These are phyloP conservation scores for Drosophila kanekoi DNA, from an alignment of 2,888 invertebrate genomes.

Conservation along the genomic window DNA sequence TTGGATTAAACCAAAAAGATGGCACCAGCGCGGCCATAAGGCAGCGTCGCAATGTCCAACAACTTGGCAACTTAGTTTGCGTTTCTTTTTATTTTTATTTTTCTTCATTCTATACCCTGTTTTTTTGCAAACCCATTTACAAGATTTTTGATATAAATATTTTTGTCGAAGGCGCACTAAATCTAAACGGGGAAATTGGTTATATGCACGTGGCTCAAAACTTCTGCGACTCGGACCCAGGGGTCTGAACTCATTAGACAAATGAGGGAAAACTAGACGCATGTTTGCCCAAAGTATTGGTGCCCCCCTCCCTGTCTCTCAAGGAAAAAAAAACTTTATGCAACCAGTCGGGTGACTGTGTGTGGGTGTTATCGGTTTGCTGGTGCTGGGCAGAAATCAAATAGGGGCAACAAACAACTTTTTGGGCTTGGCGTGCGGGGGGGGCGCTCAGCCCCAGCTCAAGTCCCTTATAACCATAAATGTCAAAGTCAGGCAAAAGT, in stretches of 20 bases:
- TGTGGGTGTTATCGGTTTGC: neutral
- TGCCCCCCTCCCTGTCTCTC: constrained; percentile 10
- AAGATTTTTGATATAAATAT: constrained; percentile 11
- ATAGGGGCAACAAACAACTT: constrained; percentile 67
- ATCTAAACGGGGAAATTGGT: constrained; percentile 51
- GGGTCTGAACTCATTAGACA: constrained; percentile 72
- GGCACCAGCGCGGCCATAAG: constrained; percentile 74
- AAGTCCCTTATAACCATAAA: constrained; percentile 76
- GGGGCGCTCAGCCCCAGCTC: constrained; percentile 4
- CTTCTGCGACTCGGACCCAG: constrained; percentile 13
- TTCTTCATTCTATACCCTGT: constrained; percentile 26
- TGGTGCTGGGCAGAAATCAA: constrained; percentile 50
- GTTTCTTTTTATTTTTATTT: constrained; percentile 14
- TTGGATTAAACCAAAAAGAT: constrained; percentile 80
- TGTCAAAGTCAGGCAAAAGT: constrained; percentile 82
- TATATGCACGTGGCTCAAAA: constrained; percentile 59
- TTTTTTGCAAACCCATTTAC: constrained; percentile 59
- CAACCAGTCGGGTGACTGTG: constrained; percentile 19
- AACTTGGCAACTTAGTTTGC: constrained; percentile 65
- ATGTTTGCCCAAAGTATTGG: constrained; percentile 64
- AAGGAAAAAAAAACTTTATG: constrained; percentile 55
- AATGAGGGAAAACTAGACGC: constrained; percentile 68
- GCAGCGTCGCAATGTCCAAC: constrained; percentile 61
- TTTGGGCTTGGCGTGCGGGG: neutral
- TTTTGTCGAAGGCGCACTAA: constrained; percentile 40